Percentiles rank a stretch among this genome's conserved stretches.
phyloP scores from a whole-genome alignment of 2,113 vertebrate genomes.

The Glaucomys volans region DNA sequence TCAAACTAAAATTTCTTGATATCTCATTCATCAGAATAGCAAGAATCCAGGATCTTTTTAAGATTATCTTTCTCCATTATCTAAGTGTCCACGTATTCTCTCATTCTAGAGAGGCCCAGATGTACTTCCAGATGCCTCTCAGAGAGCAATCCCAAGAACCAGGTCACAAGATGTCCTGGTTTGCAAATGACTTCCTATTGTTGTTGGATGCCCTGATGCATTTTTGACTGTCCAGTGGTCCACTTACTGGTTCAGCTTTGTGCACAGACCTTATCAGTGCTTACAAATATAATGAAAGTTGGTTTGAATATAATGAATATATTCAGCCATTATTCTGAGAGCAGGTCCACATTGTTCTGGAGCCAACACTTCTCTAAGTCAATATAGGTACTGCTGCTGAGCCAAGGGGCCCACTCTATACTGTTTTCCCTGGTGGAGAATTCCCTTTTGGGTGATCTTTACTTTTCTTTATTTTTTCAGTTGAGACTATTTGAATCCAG shows the following conservation, averaged over 20 bases:
- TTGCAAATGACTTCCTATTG: neutral
- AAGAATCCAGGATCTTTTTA: neutral
- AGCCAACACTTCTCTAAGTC: neutral
- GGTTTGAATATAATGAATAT: neutral
- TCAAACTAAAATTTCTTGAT: conserved; percentile 15
- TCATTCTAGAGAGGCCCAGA: neutral
- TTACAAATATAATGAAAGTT: neutral
- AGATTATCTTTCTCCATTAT: neutral
- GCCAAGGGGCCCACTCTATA: neutral
- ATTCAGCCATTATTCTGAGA: neutral
- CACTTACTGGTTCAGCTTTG: neutral
- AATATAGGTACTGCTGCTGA: neutral
- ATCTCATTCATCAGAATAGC: neutral
- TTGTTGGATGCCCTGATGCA: neutral
- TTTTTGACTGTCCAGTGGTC: neutral
- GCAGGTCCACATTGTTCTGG: neutral
- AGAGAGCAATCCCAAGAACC: neutral
- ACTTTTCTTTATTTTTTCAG: neutral
- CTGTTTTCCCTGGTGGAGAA: neutral
- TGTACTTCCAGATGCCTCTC: neutral
- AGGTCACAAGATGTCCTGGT: neutral
- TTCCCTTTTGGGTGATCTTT: neutral
- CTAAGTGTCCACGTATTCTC: neutral
- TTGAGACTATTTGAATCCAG: neutral
- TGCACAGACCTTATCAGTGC: neutral